A percentile compares a stretch with the other conserved stretches of the same genome.
These are phyloP conservation scores for Brachionus plicatilis DNA, from an alignment of 1,140 invertebrate species.

Conservation along the genomic window DNA sequence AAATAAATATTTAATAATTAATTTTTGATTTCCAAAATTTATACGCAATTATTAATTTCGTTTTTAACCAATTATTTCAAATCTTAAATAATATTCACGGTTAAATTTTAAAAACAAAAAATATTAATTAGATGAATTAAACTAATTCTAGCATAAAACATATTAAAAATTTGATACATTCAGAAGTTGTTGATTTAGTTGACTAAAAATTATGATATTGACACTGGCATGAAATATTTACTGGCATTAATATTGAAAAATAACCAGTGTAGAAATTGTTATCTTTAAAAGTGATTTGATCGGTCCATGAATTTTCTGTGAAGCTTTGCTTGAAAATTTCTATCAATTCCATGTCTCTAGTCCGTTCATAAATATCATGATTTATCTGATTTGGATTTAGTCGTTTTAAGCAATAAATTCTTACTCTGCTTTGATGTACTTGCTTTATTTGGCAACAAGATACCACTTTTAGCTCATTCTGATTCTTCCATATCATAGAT, in stretches of 20 bases:
- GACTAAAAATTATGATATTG: background rate
- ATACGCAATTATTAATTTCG: too few species aligned
- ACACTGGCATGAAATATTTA: conserved; percentile 1
- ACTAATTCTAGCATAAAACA: background rate
- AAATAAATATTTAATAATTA: too few species aligned
- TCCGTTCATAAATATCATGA: background rate
- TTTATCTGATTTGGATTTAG: background rate
- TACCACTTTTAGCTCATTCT: background rate
- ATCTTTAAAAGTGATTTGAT: background rate
- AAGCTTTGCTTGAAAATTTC: conserved; percentile 7
- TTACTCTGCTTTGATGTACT: background rate
- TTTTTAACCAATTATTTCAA: too few species aligned
- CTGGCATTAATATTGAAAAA: background rate
- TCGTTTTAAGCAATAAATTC: conserved; percentile 6
- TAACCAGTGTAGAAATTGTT: background rate
- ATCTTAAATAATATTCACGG: background rate
- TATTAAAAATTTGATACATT: background rate
- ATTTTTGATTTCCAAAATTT: too few species aligned
- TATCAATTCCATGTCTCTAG: background rate
- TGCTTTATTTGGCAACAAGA: conserved; percentile 23
- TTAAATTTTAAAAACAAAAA: background rate
- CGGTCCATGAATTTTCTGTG: background rate
- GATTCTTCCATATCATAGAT: conserved; percentile 33
- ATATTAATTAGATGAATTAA: background rate
- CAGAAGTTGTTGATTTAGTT: background rate